Conservation (phyloP, 1,140 invertebrate genomes). For the Drosophila kepulauana region DNA sequence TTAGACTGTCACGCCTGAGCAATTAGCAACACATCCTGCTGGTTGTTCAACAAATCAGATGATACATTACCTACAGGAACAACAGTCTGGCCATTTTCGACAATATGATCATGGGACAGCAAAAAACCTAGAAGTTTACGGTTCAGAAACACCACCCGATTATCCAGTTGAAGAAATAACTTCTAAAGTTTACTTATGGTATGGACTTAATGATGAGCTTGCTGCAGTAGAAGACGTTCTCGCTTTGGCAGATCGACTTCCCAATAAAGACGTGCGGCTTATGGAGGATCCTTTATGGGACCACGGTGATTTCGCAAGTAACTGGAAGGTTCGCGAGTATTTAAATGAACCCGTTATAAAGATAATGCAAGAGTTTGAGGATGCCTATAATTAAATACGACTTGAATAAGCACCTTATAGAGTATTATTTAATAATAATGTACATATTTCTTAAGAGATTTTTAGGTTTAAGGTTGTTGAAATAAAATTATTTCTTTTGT, state of each 20-base stretch:
- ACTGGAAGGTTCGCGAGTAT: constrained; percentile 47
- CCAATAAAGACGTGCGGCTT: constrained; percentile 84
- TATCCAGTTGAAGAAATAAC: constrained; percentile 87
- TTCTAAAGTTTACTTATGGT: constrained; percentile 87
- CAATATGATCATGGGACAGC: constrained; percentile 85
- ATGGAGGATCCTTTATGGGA: constrained; percentile 86
- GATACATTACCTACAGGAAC: constrained; percentile 86
- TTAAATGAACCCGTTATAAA: constrained; percentile 68
- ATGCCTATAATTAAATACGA: background rate
- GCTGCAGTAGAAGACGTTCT: constrained; percentile 88
- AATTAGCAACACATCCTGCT: constrained; percentile 85
- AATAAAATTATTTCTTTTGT: too few relatives aligned
- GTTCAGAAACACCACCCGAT: constrained; percentile 85
- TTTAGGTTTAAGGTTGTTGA: too few relatives aligned
- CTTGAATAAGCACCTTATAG: background rate
- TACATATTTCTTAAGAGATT: too few relatives aligned
- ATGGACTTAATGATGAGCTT: constrained; percentile 87
- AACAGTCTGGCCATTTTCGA: constrained; percentile 69
- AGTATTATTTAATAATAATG: background rate
- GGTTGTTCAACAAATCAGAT: constrained; percentile 86
- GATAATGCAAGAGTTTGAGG: constrained; percentile 64
- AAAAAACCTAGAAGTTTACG: constrained; percentile 85
- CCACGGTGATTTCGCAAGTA: constrained; percentile 87
- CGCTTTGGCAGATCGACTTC: constrained; percentile 78
- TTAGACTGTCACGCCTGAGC: constrained; percentile 84